Conservation (phyloP, 2,888 invertebrate species). For the Cosmopolites sordidus region DNA sequence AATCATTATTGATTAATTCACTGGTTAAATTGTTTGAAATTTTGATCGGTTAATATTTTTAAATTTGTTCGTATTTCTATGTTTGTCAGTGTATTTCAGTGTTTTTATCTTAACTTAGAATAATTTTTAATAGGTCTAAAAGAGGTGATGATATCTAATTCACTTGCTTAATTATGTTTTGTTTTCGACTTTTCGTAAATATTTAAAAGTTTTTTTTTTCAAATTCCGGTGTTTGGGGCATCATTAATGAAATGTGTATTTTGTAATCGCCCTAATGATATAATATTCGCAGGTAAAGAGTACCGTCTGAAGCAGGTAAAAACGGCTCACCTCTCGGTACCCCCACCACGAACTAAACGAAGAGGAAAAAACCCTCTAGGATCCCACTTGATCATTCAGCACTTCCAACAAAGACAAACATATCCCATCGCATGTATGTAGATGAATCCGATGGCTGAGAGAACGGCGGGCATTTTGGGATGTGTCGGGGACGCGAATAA, state of each 20-base stretch:
- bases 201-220: too few species aligned
- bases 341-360: background rate
- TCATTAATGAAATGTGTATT: conserved; percentile 37
- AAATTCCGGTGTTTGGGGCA: conserved; percentile 18
- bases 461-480: background rate
- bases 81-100: too few species aligned
- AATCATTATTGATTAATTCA: too few species aligned
- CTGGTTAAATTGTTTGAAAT: too few species aligned
- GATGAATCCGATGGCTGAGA: background rate
- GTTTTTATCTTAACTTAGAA: too few species aligned
- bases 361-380: background rate
- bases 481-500: background rate
- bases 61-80: too few species aligned
- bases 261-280: conserved; percentile 41
- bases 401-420: conserved; percentile 1
- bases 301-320: conserved; percentile 22
- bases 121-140: too few species aligned
- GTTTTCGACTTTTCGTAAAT: too few species aligned
- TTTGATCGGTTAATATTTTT: too few species aligned
- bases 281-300: conserved; percentile 42
- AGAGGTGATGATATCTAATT: too few species aligned
- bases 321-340: conserved; percentile 11
- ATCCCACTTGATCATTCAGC: background rate
- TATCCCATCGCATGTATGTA: background rate
- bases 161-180: too few species aligned